phyloP scores from a whole-genome alignment of 2,888 invertebrate species.

The Diarsia mendica region DNA sequence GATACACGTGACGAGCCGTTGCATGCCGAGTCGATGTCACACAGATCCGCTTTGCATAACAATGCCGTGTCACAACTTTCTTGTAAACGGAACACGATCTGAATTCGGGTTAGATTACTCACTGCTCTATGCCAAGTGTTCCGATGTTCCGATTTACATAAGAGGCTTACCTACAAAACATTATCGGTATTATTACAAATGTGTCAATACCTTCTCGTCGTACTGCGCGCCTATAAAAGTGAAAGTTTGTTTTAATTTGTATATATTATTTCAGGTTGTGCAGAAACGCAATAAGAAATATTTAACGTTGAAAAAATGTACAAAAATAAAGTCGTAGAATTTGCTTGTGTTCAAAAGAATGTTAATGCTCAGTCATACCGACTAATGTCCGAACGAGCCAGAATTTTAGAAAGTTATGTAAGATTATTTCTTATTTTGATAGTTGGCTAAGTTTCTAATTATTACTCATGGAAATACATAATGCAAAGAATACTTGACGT shows the following conservation, averaged over 20 bases:
- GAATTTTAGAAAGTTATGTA: conserved; percentile 69
- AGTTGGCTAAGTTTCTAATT: conserved; percentile 64
- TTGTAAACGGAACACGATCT: conserved; percentile 77
- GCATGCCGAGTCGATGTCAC: conserved; percentile 13
- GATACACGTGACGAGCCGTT: conserved; percentile 27
- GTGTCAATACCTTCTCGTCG: conserved; percentile 58
- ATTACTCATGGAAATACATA: conserved; percentile 55
- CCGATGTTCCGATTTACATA: conserved; percentile 79
- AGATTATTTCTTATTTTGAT: conserved; percentile 64
- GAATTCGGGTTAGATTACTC: conserved; percentile 82
- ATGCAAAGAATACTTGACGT: conserved; percentile 46
- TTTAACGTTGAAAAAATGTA: conserved; percentile 43
- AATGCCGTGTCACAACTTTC: conserved; percentile 79
- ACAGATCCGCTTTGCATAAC: conserved; percentile 85
- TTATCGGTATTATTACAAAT: conserved; percentile 73
- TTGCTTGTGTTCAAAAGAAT: conserved; percentile 53
- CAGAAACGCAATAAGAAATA: conserved; percentile 30
- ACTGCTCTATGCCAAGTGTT: conserved; percentile 72
- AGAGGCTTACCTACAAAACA: conserved; percentile 74
- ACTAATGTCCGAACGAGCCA: conserved; percentile 60
- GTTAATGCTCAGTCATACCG: conserved; percentile 66
- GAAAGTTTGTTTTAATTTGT: conserved; percentile 68
- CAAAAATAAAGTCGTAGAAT: conserved; percentile 49
- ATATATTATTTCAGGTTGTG: conserved; percentile 57
- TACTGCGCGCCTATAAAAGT: conserved; percentile 57